phyloP scores from a whole-genome alignment of 2,797 vertebrate genomes.

The Rallus crepitans region DNA sequence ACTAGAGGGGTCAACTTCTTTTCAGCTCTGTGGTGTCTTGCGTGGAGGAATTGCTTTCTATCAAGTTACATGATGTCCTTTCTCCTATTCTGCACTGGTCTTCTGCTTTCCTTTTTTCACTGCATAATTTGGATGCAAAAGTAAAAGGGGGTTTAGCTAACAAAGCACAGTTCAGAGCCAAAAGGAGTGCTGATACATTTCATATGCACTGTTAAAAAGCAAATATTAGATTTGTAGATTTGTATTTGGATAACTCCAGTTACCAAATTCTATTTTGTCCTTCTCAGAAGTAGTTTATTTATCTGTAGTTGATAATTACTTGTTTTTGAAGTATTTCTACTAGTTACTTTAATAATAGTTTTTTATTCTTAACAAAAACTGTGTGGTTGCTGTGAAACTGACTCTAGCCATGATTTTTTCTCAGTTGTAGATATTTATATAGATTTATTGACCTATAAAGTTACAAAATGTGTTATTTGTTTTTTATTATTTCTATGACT shows the following conservation, averaged over 20 bases:
- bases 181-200: neutral
- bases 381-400: neutral
- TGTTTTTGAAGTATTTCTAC: neutral
- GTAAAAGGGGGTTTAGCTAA: neutral
- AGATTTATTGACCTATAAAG: neutral
- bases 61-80: neutral
- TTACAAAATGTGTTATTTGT: neutral
- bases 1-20: neutral
- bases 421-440: neutral
- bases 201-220: too few relatives aligned
- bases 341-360: neutral
- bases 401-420: neutral
- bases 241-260: neutral
- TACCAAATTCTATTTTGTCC: neutral
- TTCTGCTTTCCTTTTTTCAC: neutral
- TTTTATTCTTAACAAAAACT: neutral
- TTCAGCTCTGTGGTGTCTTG: neutral
- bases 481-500: neutral
- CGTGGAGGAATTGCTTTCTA: neutral
- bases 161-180: neutral
- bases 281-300: neutral
- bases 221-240: neutral
- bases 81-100: neutral
- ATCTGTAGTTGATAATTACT: neutral
- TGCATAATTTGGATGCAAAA: neutral